Percentiles rank a stretch among this genome's conserved stretches.
Evolutionary conservation across 2,888 invertebrate genomes (phyloP).

Genomic region (Drosophila macrothrix): DNA sequence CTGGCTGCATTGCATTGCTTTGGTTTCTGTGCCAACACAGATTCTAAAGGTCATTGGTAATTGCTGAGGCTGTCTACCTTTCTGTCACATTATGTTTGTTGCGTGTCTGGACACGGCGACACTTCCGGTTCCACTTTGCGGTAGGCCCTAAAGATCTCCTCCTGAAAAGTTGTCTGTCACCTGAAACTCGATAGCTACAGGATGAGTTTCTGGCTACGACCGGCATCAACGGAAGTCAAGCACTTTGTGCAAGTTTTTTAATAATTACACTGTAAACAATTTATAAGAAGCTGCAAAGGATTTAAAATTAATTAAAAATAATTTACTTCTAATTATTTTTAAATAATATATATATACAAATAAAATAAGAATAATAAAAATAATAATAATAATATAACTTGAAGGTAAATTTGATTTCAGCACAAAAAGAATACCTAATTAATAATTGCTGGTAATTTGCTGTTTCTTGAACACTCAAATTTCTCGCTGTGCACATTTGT

Average conservation of each 20-base stretch:
- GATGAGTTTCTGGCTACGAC: conserved; percentile 49
- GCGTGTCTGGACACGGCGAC: conserved; percentile 59
- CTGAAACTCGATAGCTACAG: conserved; percentile 66
- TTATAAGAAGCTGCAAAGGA: not conserved
- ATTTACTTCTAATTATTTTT: not conserved
- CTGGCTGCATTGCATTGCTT: conserved; percentile 51
- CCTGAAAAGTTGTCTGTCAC: conserved; percentile 25
- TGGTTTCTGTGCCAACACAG: conserved; percentile 76
- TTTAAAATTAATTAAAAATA: not conserved
- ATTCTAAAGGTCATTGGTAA: conserved; percentile 72
- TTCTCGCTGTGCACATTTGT: not conserved
- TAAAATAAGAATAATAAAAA: not conserved
- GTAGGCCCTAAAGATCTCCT: conserved; percentile 55
- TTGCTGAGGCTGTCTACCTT: conserved; percentile 51
- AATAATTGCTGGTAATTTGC: not conserved
- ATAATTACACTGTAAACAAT: conserved; percentile 31
- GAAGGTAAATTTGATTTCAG: not conserved
- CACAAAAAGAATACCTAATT: not conserved
- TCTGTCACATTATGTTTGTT: conserved; percentile 33
- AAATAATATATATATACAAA: not conserved
- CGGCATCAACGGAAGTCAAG: conserved; percentile 67
- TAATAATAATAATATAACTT: not conserved
- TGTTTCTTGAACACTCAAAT: too few relatives aligned
- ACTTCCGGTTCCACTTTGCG: conserved; percentile 83
- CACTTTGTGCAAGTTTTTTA: conserved; percentile 43